Evolutionary conservation across 2,113 vertebrate genomes (phyloP).

Genomic region (Fukomys damarensis): DNA sequence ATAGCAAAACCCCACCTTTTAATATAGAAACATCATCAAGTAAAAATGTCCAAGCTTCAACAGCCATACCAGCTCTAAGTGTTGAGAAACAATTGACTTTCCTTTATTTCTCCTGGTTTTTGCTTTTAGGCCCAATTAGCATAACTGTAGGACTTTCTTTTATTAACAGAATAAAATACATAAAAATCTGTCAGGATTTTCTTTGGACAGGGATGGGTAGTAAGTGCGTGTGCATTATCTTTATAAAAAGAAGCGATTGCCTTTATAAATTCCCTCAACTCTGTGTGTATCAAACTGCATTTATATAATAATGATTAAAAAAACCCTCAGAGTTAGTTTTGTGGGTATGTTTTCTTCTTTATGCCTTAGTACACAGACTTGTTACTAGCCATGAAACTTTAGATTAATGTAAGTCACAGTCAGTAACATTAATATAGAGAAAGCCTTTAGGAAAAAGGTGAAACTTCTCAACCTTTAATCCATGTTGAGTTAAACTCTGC

Average conservation of each 20-base stretch:
- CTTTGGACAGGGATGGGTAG: background rate
- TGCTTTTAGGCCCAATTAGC: background rate
- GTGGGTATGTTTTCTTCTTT: background rate
- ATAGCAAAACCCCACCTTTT: background rate
- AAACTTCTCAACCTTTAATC: background rate
- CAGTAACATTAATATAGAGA: background rate
- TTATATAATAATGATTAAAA: background rate
- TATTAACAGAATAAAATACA: conserved; percentile 21
- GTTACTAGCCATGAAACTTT: background rate
- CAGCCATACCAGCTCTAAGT: background rate
- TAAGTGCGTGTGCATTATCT: background rate
- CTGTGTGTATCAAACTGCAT: background rate
- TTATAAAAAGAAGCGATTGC: background rate
- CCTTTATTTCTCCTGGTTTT: background rate
- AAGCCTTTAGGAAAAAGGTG: background rate
- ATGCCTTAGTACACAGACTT: background rate
- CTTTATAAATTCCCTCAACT: conserved; percentile 28
- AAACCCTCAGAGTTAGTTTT: background rate
- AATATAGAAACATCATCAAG: conserved; percentile 29
- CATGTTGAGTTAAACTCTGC: background rate
- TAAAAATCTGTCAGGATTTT: background rate
- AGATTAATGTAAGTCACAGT: background rate
- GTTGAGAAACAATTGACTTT: background rate
- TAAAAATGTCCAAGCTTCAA: background rate
- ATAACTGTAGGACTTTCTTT: background rate